These are phyloP conservation scores for Gibbula magus DNA, from an alignment of 2,888 invertebrate genomes.

Conservation along the genomic window DNA sequence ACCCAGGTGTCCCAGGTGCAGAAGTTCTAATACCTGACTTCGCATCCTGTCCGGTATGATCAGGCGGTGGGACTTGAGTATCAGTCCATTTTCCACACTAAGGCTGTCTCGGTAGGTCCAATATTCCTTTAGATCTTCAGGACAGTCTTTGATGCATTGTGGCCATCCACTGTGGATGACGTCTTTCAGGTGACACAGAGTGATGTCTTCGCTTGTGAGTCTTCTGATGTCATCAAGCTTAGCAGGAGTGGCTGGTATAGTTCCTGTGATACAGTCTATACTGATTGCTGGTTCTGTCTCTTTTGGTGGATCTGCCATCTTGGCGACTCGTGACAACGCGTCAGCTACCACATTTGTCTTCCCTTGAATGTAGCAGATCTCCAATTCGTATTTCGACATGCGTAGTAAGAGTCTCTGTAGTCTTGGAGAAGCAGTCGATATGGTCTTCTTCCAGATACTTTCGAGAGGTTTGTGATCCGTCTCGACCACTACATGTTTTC, in stretches of 20 bases:
- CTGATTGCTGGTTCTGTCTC: too few relatives aligned
- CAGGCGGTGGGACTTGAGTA: constrained; percentile 21
- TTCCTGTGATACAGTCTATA: too few relatives aligned
- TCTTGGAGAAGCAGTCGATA: not conserved
- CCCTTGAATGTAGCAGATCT: not conserved
- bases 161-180: constrained; percentile 18
- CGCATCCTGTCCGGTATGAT: not conserved
- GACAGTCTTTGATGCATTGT: constrained; percentile 11
- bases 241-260: too few relatives aligned
- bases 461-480: not conserved
- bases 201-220: not conserved
- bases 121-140: constrained; percentile 23
- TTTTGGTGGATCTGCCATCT: too few relatives aligned
- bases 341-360: too few relatives aligned
- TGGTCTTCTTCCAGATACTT: not conserved
- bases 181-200: constrained; percentile 14
- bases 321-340: not conserved
- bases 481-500: not conserved
- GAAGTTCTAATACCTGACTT: too few relatives aligned
- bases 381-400: not conserved
- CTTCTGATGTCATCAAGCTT: too few relatives aligned
- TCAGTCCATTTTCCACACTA: constrained; percentile 21
- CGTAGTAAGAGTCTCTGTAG: not conserved
- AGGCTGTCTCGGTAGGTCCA: constrained; percentile 17
- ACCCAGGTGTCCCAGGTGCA: too few relatives aligned